phyloP scores from a whole-genome alignment of 2,797 vertebrate genomes.

The Cuniculus paca region DNA sequence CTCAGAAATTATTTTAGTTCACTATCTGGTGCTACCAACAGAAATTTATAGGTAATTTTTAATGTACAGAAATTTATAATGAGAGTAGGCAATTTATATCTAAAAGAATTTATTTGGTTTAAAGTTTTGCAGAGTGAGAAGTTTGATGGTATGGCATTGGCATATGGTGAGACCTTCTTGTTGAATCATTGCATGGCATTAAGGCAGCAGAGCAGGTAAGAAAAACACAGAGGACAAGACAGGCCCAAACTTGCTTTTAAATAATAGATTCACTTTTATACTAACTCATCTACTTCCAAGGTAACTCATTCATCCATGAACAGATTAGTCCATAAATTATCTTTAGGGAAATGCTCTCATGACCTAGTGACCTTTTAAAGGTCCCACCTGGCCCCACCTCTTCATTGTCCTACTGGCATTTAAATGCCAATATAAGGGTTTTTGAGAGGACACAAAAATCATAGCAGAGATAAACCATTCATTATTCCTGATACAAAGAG shows the following conservation, averaged over 20 bases:
- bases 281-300: not conserved
- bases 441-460: not conserved
- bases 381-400: too few relatives aligned
- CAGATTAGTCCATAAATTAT: not conserved
- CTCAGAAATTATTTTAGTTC: not conserved
- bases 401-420: not conserved
- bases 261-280: too few relatives aligned
- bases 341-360: too few relatives aligned
- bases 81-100: not conserved
- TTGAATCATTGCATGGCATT: not conserved
- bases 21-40: not conserved
- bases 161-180: not conserved
- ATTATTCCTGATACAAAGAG: not conserved
- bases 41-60: not conserved
- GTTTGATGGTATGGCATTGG: not conserved
- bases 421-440: not conserved
- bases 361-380: not conserved
- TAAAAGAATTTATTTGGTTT: not conserved
- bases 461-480: not conserved
- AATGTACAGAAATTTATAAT: not conserved
- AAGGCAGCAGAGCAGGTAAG: not conserved
- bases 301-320: not conserved
- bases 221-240: not conserved
- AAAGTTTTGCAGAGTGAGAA: not conserved
- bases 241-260: not conserved